phyloP scores from a whole-genome alignment of 1,140 invertebrate species.

The Drosophila arawakana region DNA sequence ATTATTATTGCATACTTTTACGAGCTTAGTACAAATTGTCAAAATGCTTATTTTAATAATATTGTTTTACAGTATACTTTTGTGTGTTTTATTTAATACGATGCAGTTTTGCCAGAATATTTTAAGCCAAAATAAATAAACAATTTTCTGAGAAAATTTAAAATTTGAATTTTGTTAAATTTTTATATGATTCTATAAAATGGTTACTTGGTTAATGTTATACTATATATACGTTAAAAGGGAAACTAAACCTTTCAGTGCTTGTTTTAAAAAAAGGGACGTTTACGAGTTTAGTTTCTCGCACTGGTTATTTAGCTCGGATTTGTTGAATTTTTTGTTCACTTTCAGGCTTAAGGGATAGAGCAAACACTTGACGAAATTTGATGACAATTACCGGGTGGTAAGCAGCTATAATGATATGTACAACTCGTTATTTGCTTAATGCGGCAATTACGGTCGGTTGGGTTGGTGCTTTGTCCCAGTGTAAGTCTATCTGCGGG shows the following conservation, averaged over 20 bases:
- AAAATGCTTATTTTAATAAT: too few relatives aligned
- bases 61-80: too few relatives aligned
- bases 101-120: too few relatives aligned
- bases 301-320: slow-evolving; percentile 10
- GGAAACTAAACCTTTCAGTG: slow-evolving; percentile 35
- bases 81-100: too few relatives aligned
- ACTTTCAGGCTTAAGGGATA: slow-evolving; percentile 3
- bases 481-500: slow-evolving; percentile 58
- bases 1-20: slow-evolving; percentile 3
- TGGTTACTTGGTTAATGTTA: too few relatives aligned
- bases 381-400: slow-evolving; percentile 53
- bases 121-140: too few relatives aligned
- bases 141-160: too few relatives aligned
- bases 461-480: slow-evolving; percentile 43
- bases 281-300: slow-evolving; percentile 31
- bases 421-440: slow-evolving; percentile 57
- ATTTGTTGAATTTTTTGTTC: background rate
- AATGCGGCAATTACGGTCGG: slow-evolving; percentile 68
- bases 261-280: background rate
- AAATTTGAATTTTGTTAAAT: too few relatives aligned
- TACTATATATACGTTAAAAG: too few relatives aligned
- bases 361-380: slow-evolving; percentile 55
- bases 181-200: too few relatives aligned
- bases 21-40: background rate
- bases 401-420: slow-evolving; percentile 29